Evolutionary conservation across 2,113 vertebrate species (phyloP).

Genomic region (Xiphophorus maculatus): DNA sequence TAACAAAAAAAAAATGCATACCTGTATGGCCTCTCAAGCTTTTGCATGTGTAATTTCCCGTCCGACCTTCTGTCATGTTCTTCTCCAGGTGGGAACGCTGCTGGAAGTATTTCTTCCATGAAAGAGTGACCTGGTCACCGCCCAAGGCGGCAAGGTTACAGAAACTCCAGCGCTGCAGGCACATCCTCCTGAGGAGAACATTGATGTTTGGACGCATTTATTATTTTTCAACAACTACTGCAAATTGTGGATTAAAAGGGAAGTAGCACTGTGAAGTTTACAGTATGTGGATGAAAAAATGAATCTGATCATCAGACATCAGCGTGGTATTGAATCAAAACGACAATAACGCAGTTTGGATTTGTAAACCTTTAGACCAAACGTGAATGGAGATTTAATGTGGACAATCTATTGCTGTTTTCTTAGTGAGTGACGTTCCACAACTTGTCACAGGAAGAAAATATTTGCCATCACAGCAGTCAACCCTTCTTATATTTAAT

Average conservation of each 20-base stretch:
- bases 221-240: background rate
- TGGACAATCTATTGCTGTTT: background rate
- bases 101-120: constrained; percentile 84
- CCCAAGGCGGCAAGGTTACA: constrained; percentile 71
- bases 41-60: constrained; percentile 78
- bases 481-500: background rate
- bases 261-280: background rate
- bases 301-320: background rate
- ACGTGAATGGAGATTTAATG: background rate
- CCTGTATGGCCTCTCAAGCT: constrained; percentile 82
- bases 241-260: background rate
- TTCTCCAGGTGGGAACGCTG: constrained; percentile 76
- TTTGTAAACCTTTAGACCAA: background rate
- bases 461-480: background rate
- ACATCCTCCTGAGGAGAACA: constrained; percentile 74
- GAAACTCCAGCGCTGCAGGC: constrained; percentile 81
- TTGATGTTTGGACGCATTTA: background rate
- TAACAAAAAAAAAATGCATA: constrained; percentile 6
- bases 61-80: constrained; percentile 78
- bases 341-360: background rate
- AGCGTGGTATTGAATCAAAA: background rate
- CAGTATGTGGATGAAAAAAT: background rate
- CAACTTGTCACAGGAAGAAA: background rate
- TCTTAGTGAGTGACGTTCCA: background rate
- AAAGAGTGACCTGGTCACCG: constrained; percentile 53